Evolutionary conservation across 2,888 invertebrate genomes (phyloP).

Genomic region (Leistus spinibarbis): DNA sequence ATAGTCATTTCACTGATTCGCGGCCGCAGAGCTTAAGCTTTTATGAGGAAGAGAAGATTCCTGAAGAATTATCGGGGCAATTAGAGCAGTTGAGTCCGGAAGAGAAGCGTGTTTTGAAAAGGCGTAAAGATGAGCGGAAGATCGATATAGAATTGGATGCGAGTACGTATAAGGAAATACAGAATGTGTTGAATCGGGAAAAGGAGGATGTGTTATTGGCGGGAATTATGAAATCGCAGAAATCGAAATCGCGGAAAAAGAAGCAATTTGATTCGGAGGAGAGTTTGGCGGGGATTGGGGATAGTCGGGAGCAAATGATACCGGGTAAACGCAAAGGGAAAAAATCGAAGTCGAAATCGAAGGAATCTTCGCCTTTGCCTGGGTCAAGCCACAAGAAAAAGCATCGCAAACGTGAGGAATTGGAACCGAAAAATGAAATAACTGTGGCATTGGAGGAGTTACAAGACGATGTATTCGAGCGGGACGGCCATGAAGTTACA

Average conservation of each 20-base stretch:
- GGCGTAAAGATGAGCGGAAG: conserved; percentile 52
- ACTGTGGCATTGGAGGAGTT: conserved; percentile 56
- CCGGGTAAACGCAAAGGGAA: conserved; percentile 56
- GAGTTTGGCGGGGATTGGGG: conserved; percentile 50
- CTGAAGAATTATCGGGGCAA: conserved; percentile 56
- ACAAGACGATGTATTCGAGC: conserved; percentile 58
- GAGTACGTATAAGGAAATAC: conserved; percentile 55
- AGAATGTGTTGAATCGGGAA: conserved; percentile 48
- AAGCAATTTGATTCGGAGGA: conserved; percentile 48
- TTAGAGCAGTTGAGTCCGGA: conserved; percentile 56
- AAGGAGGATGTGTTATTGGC: conserved; percentile 51
- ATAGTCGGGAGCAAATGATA: conserved; percentile 58
- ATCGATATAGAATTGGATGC: conserved; percentile 54
- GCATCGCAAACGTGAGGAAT: conserved; percentile 54
- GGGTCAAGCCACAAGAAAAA: conserved; percentile 49
- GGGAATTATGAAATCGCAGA: conserved; percentile 49
- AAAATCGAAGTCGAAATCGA: conserved; percentile 50
- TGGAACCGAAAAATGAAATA: conserved; percentile 54
- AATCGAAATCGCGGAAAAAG: conserved; percentile 55
- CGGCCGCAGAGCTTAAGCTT: conserved; percentile 58
- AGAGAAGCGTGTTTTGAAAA: conserved; percentile 55
- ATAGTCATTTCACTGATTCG: conserved; percentile 56
- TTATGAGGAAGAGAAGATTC: conserved; percentile 57
- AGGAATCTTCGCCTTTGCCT: conserved; percentile 50
- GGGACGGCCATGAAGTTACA: conserved; percentile 43